Base-by-base conservation (phyloP, 2,888 invertebrate species). In the Eristalis arbustorum region DNA sequence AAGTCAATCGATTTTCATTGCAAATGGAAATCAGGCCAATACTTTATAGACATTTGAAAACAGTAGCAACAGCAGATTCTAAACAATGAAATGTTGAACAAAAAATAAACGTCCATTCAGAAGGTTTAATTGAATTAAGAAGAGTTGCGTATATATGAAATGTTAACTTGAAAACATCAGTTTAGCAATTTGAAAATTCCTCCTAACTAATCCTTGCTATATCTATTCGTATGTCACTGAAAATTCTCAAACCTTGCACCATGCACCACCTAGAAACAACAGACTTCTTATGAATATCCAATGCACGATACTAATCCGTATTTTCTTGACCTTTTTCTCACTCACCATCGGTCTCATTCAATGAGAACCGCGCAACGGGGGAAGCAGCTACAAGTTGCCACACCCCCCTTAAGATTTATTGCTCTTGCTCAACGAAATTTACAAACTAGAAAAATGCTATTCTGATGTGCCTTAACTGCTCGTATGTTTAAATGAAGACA, bases 401-500 rank as follows among this genome's bases (percentile, higher is more conserved):
- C n/a, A n/a, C n/a, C n/a, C n/a, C 34, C 14, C 31, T 59, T 59
- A 37, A 49, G 28, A 61, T 18, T 59, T 34, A 62, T 49, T 75
- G 13, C 49, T 74, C 67, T 63, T 77, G 73, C 73, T 74, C 77
- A 81, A 81, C 61, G 69, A 81, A 81, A 71, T 66, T 69, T 59
- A 11, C 28, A 62, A 72, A 37, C 37, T 22, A 63, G 72, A 18
- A 49, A 76, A 67, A 84, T 79, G 85, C 85, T 85, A 85, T 85
- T 69, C 85, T 85, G 85, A 82, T 85, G 85, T 85, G 85, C 85
- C 85, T 85, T 85, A 82, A 74, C 64, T 74, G 49, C 49, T 49
- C 49, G 49, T 49, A 49, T 49, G 49, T 49, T 49, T 37, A 37
- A 37, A 37, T 10, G n/a, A 42, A n/a, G 13, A 40, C 59, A 37